Evolutionary conservation across 2,113 vertebrate species (phyloP).

Genomic region (Corapipo altera): DNA sequence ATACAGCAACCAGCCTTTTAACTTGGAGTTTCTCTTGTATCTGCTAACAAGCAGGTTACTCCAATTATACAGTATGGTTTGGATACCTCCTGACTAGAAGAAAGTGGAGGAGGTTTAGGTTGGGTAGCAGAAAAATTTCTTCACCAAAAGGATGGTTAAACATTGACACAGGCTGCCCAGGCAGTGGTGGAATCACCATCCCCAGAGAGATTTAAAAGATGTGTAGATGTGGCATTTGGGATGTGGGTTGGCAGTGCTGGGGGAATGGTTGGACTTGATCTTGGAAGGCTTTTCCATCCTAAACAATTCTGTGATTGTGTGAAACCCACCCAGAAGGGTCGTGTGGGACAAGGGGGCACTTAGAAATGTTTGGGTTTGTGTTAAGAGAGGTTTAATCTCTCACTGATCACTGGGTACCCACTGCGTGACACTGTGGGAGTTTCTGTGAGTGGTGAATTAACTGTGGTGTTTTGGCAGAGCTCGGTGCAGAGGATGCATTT

Average conservation of each 20-base stretch:
- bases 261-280: not conserved
- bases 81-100: not conserved
- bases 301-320: rapidly evolving
- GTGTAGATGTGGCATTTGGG: not conserved
- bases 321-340: rapidly evolving
- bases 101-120: not conserved
- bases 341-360: not conserved
- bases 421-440: not conserved
- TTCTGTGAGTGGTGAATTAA: not conserved
- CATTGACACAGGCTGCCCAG: not conserved
- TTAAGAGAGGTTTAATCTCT: not conserved
- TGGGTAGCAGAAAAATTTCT: not conserved
- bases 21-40: too few relatives aligned
- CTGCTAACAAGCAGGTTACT: not conserved
- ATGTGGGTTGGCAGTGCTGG: not conserved
- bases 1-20: too few relatives aligned
- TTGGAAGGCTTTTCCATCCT: not conserved
- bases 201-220: not conserved
- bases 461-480: not conserved
- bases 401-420: not conserved
- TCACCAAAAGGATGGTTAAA: not conserved
- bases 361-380: not conserved
- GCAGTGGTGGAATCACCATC: not conserved
- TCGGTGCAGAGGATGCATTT: not conserved
- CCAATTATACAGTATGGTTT: rapidly evolving